Conservation (phyloP, 1,140 invertebrate genomes). For the Paraescarpia echinospica region DNA sequence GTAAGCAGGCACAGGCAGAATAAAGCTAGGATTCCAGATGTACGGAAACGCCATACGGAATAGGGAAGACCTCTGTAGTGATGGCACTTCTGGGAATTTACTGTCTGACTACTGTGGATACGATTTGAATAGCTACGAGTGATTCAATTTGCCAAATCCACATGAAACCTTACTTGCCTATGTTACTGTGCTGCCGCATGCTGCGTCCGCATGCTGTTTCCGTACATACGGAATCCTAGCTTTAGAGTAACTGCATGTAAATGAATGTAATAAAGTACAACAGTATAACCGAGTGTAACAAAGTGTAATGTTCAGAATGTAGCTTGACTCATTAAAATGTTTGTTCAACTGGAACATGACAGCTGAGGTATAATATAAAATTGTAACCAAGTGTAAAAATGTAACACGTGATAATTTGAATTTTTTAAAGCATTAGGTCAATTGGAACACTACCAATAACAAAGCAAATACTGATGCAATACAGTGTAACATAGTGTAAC, state of each 20-base stretch:
- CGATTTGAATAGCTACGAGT: no score
- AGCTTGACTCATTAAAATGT: not conserved
- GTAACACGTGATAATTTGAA: not conserved
- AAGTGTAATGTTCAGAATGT: not conserved
- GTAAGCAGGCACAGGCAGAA: slow-evolving; percentile 24
- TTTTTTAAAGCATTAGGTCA: not conserved
- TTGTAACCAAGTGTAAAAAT: not conserved
- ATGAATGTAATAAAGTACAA: not conserved
- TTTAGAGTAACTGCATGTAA: not conserved
- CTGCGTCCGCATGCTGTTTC: no score
- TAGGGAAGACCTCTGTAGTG: no score
- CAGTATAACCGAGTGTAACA: not conserved
- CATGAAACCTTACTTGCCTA: no score
- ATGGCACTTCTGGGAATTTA: no score
- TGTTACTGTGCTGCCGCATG: no score
- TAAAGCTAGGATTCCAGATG: no score
- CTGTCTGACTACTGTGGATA: no score
- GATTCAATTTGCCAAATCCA: no score
- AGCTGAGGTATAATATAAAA: not conserved
- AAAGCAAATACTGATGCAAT: not conserved
- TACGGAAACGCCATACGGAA: no score
- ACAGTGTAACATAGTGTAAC: not conserved
- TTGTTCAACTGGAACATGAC: not conserved
- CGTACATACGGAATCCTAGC: no score
- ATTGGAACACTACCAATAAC: not conserved